phyloP scores from a whole-genome alignment of 2,113 vertebrate genomes.

The Odocoileus hemionus region DNA sequence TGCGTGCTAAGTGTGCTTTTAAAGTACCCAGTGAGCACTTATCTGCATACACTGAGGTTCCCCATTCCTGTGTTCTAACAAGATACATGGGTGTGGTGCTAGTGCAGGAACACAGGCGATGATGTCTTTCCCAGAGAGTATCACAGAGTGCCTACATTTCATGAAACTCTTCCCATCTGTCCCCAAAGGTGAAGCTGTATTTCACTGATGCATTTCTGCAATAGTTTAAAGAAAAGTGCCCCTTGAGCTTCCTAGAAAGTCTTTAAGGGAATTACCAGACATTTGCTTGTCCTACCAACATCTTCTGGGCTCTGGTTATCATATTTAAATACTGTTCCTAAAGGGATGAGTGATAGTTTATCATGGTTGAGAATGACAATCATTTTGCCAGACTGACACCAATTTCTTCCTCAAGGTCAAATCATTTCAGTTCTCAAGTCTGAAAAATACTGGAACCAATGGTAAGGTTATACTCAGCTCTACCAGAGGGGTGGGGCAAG shows the following conservation, averaged over 20 bases:
- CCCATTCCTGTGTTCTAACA: not conserved
- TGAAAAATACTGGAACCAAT: constrained; percentile 44
- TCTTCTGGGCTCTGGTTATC: not conserved
- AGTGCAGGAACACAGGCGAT: not conserved
- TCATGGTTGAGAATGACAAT: constrained; percentile 8
- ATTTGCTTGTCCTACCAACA: not conserved
- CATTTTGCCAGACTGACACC: constrained; percentile 26
- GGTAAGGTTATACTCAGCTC: not conserved
- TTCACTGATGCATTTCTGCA: not conserved
- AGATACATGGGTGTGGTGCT: not conserved
- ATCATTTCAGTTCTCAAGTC: constrained; percentile 36
- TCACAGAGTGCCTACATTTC: not conserved
- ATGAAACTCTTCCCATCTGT: not conserved
- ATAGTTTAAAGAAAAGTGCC: not conserved
- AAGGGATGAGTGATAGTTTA: not conserved
- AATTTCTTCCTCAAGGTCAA: constrained; percentile 40
- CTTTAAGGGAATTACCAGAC: not conserved
- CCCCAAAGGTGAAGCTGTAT: not conserved
- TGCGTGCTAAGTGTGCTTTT: not conserved
- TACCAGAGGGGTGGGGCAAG: not conserved
- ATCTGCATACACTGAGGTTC: not conserved
- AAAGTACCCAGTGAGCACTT: not conserved
- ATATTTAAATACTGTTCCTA: constrained; percentile 28
- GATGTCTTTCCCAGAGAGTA: not conserved
- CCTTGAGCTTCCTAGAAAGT: not conserved